Conservation (phyloP, 2,113 vertebrate species). For the Steatornis caripensis region DNA sequence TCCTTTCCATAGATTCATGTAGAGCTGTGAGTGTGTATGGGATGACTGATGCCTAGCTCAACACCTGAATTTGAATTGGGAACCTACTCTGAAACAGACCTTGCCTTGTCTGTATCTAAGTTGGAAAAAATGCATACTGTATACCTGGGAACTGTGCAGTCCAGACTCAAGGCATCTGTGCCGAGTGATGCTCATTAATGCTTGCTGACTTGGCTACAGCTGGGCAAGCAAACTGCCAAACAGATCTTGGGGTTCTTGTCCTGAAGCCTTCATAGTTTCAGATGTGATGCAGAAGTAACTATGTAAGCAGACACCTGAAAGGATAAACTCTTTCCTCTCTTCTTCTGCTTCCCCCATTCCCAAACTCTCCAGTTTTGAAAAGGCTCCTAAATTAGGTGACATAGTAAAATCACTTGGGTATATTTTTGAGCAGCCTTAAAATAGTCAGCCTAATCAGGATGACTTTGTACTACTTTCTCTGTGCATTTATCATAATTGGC, state of each 20-base stretch:
- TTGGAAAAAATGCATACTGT: not conserved
- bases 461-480: conserved; percentile 49
- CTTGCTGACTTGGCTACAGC: not conserved
- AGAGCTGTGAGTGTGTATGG: not conserved
- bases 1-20: not conserved
- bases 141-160: not conserved
- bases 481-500: not conserved
- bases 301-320: not conserved
- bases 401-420: not conserved
- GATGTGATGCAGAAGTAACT: not conserved
- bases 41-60: not conserved
- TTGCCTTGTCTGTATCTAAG: not conserved
- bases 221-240: not conserved
- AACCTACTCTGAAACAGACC: not conserved
- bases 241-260: not conserved
- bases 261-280: not conserved
- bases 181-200: not conserved
- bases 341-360: not conserved
- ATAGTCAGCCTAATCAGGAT: conserved; percentile 47
- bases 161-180: not conserved
- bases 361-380: not conserved
- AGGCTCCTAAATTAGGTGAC: conserved; percentile 28
- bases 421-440: conserved; percentile 30
- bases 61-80: not conserved
- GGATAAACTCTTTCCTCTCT: not conserved